phyloP scores from a whole-genome alignment of 2,888 invertebrate genomes.

The Nudaria mundana region DNA sequence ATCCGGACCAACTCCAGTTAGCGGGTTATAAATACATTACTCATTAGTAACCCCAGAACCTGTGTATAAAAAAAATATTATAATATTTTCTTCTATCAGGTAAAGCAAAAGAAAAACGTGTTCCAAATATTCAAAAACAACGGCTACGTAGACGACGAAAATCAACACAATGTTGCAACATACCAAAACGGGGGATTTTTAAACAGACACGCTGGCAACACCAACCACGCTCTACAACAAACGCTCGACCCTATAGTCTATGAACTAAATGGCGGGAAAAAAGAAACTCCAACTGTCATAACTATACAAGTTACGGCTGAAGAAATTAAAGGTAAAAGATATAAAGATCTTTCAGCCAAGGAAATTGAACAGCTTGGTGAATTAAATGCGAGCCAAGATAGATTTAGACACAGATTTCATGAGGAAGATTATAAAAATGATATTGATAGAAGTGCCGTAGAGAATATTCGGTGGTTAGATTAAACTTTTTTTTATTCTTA shows the following conservation, averaged over 20 bases:
- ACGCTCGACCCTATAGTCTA: slow-evolving; percentile 59
- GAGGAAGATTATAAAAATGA: slow-evolving; percentile 61
- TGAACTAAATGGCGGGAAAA: slow-evolving; percentile 47
- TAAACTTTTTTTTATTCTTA: too few species aligned
- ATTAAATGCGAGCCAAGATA: slow-evolving; percentile 57
- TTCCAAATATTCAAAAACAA: slow-evolving; percentile 52
- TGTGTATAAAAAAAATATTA: not conserved
- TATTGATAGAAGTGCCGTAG: slow-evolving; percentile 36
- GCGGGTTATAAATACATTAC: too few species aligned
- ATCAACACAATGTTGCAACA: slow-evolving; percentile 23
- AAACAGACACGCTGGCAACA: slow-evolving; percentile 57
- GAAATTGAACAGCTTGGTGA: slow-evolving; percentile 60
- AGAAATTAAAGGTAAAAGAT: slow-evolving; percentile 54
- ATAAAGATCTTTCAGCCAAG: slow-evolving; percentile 53
- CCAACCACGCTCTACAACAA: slow-evolving; percentile 56
- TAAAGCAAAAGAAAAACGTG: slow-evolving; percentile 35
- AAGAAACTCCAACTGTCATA: slow-evolving; percentile 16
- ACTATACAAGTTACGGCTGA: slow-evolving; percentile 38
- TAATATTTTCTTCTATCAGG: slow-evolving; percentile 33
- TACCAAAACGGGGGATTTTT: slow-evolving; percentile 55
- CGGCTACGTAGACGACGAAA: slow-evolving; percentile 41
- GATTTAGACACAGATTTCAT: slow-evolving; percentile 59
- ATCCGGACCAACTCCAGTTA: too few species aligned
- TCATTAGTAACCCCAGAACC: too few species aligned
- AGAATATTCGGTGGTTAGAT: slow-evolving; percentile 59